These are phyloP conservation scores for Seriola aureovittata DNA, from an alignment of 2,113 vertebrate species.

Conservation along the genomic window DNA sequence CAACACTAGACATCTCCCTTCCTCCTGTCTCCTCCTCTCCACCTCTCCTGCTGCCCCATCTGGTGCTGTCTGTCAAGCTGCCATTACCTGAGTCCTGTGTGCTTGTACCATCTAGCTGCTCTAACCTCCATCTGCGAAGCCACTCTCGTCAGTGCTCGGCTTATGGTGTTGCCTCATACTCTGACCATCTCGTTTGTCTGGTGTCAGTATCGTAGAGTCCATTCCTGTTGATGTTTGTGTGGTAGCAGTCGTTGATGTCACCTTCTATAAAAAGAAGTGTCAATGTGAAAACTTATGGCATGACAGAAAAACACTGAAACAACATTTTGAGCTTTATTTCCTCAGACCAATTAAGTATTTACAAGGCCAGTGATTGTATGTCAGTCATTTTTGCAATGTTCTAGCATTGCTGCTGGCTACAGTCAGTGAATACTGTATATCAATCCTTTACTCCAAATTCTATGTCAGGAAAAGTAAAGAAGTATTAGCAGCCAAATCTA, in stretches of 20 bases:
- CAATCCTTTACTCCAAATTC: not conserved
- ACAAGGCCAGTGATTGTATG: slow-evolving; percentile 4
- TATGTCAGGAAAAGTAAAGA: not conserved
- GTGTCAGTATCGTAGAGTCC: slow-evolving; percentile 47
- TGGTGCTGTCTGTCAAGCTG: slow-evolving; percentile 73
- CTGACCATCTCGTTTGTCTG: slow-evolving; percentile 61
- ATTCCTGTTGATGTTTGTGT: slow-evolving; percentile 47
- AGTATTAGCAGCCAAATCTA: not conserved
- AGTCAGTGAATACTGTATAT: not conserved
- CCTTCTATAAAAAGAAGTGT: slow-evolving; percentile 32
- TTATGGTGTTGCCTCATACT: slow-evolving; percentile 56
- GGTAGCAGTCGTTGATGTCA: slow-evolving; percentile 24
- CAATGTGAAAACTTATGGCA: slow-evolving; percentile 36
- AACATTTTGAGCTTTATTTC: slow-evolving; percentile 28
- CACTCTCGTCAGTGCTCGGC: slow-evolving; percentile 39
- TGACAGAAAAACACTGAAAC: not conserved
- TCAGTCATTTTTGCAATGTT: not conserved
- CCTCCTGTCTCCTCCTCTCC: slow-evolving; percentile 38
- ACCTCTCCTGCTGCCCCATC: slow-evolving; percentile 65
- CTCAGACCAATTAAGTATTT: slow-evolving; percentile 23
- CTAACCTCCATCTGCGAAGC: slow-evolving; percentile 72
- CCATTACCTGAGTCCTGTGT: slow-evolving; percentile 73
- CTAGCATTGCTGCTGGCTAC: not conserved
- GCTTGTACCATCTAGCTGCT: slow-evolving; percentile 56
- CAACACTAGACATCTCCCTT: slow-evolving; percentile 37